Evolutionary conservation across 2,113 vertebrate species (phyloP).

Genomic region (Columba livia): DNA sequence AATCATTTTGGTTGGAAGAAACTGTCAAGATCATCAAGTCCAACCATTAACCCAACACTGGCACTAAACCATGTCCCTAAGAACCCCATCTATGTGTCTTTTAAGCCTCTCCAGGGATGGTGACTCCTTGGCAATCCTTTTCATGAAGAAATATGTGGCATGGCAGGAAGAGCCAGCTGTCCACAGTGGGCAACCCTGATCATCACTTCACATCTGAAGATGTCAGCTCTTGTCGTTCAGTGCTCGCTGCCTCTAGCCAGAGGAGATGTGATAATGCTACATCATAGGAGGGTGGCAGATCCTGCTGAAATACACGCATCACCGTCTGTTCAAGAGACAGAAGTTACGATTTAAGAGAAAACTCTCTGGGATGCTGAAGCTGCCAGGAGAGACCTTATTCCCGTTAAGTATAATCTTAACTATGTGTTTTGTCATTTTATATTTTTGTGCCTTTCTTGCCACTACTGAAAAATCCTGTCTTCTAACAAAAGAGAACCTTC

Average conservation of each 20-base stretch:
- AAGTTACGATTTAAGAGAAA: neutral
- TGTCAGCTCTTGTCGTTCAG: fast-evolving
- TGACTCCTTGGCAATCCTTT: too few relatives aligned
- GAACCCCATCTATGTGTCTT: too few relatives aligned
- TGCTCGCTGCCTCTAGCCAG: neutral
- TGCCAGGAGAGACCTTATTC: neutral
- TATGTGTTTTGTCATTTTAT: neutral
- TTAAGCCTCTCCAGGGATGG: too few relatives aligned
- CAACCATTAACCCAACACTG: too few relatives aligned
- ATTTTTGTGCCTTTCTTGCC: neutral
- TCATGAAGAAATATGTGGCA: neutral
- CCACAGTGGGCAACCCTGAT: fast-evolving
- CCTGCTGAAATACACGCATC: neutral
- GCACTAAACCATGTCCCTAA: too few relatives aligned
- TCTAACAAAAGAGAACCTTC: neutral
- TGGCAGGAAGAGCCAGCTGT: neutral
- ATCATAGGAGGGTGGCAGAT: neutral
- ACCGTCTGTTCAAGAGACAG: neutral
- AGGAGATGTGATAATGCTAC: neutral
- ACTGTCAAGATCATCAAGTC: too few relatives aligned
- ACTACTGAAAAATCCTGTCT: neutral
- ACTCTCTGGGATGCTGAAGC: neutral
- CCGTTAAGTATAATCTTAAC: neutral
- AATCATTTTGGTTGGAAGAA: too few relatives aligned
- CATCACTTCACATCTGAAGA: neutral